These are phyloP conservation scores for Amblyornis subalaris DNA, from an alignment of 2,113 vertebrate genomes.

Conservation along the genomic window DNA sequence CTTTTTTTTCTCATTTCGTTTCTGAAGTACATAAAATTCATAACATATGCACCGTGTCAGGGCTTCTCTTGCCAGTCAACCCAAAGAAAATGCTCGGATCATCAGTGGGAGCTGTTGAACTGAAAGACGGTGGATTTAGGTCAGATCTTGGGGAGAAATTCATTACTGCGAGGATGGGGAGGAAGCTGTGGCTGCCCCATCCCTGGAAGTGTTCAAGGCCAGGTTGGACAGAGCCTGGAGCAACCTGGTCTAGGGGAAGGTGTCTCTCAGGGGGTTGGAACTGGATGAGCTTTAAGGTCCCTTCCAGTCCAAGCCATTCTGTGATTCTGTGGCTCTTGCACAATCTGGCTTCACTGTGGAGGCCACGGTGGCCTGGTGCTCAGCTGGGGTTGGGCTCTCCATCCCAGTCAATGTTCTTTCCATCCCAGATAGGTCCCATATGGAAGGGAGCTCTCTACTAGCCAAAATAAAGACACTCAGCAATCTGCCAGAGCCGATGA, in stretches of 20 bases:
- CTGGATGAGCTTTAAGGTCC: neutral
- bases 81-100: neutral
- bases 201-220: neutral
- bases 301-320: neutral
- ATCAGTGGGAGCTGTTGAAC: neutral
- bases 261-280: neutral
- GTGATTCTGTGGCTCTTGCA: neutral
- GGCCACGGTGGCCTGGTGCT: neutral
- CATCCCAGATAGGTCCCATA: neutral
- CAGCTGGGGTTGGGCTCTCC: neutral
- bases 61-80: neutral
- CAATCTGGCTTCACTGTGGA: neutral
- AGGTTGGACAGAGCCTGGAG: neutral
- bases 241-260: neutral
- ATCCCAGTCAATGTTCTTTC: neutral
- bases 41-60: neutral
- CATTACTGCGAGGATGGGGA: neutral
- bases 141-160: neutral
- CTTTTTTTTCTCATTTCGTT: neutral
- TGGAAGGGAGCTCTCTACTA: conserved; percentile 1
- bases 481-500: neutral
- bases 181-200: neutral
- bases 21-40: conserved; percentile 1
- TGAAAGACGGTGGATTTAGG: neutral
- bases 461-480: conserved; percentile 26